These are phyloP conservation scores for Tupaia tana DNA, from an alignment of 2,113 vertebrate species.

Conservation along the genomic window DNA sequence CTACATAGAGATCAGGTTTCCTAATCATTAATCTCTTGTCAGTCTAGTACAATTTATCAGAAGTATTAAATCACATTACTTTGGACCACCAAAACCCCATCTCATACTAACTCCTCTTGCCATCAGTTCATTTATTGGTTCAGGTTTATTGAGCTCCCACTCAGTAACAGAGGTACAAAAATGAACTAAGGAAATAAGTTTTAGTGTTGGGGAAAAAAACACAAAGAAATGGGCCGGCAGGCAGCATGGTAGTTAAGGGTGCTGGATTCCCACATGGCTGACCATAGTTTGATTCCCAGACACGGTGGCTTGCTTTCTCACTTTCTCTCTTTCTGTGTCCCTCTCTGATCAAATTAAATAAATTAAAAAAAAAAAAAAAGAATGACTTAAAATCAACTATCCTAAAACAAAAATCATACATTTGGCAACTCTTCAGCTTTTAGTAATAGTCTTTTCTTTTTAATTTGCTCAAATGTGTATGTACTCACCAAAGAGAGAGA, in stretches of 20 bases:
- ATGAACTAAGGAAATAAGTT: conserved; percentile 42
- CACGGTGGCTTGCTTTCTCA: too few species aligned
- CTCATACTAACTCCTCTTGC: background rate
- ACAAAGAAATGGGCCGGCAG: background rate
- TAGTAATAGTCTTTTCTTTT: too few species aligned
- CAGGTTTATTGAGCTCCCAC: background rate
- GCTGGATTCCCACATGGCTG: too few species aligned
- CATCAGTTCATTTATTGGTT: conserved; percentile 9
- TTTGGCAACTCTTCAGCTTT: background rate
- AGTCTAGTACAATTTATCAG: background rate
- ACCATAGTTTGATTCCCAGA: too few species aligned
- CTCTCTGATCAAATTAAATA: too few species aligned
- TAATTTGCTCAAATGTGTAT: too few species aligned
- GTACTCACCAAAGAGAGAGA: too few species aligned
- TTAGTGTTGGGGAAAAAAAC: background rate
- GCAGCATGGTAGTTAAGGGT: too few species aligned
- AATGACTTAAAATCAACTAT: conserved; percentile 34
- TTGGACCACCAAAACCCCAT: background rate
- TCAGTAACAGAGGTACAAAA: background rate
- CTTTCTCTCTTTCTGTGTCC: too few species aligned
- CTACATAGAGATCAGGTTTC: background rate
- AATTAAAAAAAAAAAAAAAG: background rate
- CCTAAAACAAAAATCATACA: conserved; percentile 37
- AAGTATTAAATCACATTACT: background rate
- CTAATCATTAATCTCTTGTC: conserved; percentile 22